Evolutionary conservation across 2,888 invertebrate genomes (phyloP).

Genomic region (Aporophyla nigra): DNA sequence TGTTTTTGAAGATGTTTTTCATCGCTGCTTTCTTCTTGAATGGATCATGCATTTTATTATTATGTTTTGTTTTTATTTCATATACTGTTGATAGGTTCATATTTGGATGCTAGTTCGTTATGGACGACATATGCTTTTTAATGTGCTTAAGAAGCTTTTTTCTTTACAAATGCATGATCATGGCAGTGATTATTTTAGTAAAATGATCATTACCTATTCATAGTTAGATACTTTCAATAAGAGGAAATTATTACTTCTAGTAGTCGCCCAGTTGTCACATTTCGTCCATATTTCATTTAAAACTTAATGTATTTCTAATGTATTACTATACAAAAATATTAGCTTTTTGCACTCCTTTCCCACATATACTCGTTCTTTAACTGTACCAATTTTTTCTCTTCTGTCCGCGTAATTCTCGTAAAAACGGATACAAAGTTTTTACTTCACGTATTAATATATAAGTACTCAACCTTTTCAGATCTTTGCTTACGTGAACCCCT

Average conservation of each 20-base stretch:
- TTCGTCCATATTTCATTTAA: too few relatives aligned
- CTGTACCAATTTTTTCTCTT: too few relatives aligned
- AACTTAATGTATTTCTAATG: too few relatives aligned
- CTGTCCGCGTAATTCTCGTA: too few relatives aligned
- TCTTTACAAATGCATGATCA: too few relatives aligned
- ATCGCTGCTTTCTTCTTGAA: conserved; percentile 26
- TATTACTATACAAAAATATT: too few relatives aligned
- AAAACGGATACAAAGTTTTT: too few relatives aligned
- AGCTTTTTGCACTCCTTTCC: too few relatives aligned
- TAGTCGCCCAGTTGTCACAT: too few relatives aligned
- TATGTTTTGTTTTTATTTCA: conserved; percentile 9
- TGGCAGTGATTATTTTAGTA: neutral
- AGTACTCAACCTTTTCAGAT: neutral
- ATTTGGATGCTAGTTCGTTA: neutral
- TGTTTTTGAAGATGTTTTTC: conserved; percentile 62
- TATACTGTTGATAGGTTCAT: neutral
- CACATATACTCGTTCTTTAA: too few relatives aligned
- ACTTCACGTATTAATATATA: too few relatives aligned
- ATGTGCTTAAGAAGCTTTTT: neutral
- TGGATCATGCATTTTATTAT: conserved; percentile 16
- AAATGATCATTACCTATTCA: neutral
- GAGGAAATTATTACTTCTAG: neutral
- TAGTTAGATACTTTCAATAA: neutral
- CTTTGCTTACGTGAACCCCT: neutral
- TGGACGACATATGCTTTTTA: neutral